phyloP scores from a whole-genome alignment of 2,888 invertebrate genomes.

The Agonopterix alstromeriana region DNA sequence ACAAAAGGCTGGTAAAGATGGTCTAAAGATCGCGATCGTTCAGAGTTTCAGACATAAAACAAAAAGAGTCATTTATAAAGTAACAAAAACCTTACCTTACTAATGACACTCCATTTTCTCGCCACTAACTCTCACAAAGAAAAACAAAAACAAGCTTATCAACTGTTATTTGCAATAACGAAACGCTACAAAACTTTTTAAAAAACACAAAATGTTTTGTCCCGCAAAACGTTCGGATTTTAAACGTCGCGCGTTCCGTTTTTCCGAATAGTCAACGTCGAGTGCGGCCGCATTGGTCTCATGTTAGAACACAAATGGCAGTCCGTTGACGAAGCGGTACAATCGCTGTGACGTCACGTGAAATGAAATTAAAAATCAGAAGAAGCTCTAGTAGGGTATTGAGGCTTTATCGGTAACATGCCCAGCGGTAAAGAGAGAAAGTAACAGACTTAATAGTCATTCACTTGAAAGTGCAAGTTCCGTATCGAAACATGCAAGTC shows the following conservation, averaged over 20 bases:
- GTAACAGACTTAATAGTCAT: conserved; percentile 43
- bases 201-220: conserved; percentile 30
- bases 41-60: conserved; percentile 12
- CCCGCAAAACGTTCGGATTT: conserved; percentile 27
- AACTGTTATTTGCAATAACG: conserved; percentile 13
- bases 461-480: conserved; percentile 62
- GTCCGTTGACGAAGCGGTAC: conserved; percentile 46
- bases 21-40: too few species aligned
- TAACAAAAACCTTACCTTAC: conserved; percentile 46
- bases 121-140: conserved; percentile 25
- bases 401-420: conserved; percentile 44
- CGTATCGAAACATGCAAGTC: conserved; percentile 16
- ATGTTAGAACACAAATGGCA: conserved; percentile 61
- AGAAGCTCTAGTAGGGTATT: conserved; percentile 48
- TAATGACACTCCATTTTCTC: conserved; percentile 62
- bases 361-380: conserved; percentile 59
- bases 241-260: conserved; percentile 23
- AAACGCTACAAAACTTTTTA: conserved; percentile 34
- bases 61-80: conserved; percentile 37
- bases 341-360: conserved; percentile 46
- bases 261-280: conserved; percentile 20
- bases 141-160: conserved; percentile 36
- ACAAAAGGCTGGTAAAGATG: too few species aligned
- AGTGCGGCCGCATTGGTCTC: conserved; percentile 46
- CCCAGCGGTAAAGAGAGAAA: conserved; percentile 41